Base-by-base conservation (phyloP, 2,797 vertebrate genomes). In the Megalops cyprinoides region DNA sequence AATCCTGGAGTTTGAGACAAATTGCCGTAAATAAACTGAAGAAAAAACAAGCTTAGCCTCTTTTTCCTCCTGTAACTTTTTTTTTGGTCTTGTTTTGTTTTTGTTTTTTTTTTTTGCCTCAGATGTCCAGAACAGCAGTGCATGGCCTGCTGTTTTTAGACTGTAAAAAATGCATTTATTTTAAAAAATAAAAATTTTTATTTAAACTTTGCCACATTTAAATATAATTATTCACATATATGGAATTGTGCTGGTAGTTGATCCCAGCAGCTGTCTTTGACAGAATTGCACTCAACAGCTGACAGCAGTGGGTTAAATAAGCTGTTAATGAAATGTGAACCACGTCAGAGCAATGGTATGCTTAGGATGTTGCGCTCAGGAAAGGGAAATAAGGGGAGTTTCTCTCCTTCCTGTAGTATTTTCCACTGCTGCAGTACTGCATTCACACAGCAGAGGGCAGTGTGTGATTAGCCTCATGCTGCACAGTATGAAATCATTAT, bases 81-180 rank as follows among this genome's bases (percentile, higher is more conserved):
- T 48, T 48, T 25, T 67, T 62, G n/a, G n/a, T 55, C 42, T 73
- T 56, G 83, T 82, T n/a, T n/a, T 76, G 88, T 79, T 76, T 73
- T 86, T 87, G 88, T 84, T 87, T 91, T 91, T 86, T 87, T 88
- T 84, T 87, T 91, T 91, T 91, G 89, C 89, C 88, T 92, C 85
- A 87, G 87, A 89, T 90, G 89, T 92, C 89, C 39, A 85, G 87
- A 91, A 89, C 88, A 84, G 90, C 85, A 39, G 88, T 92, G 94
- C 93, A 94, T 95, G 93, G 88, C 92, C 91, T 93, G 91, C 82
- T 88, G 88, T 88, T 91, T 90, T 92, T 87, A 91, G 92, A 93
- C 92, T 94, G 93, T 94, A 95, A 93, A 79, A 94, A 92, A 93
- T 93, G 94, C 94, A 95, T 95, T 94, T 94, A 93, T 94, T 94